phyloP scores from a whole-genome alignment of 2,888 invertebrate species.

The Drosophila birchii region DNA sequence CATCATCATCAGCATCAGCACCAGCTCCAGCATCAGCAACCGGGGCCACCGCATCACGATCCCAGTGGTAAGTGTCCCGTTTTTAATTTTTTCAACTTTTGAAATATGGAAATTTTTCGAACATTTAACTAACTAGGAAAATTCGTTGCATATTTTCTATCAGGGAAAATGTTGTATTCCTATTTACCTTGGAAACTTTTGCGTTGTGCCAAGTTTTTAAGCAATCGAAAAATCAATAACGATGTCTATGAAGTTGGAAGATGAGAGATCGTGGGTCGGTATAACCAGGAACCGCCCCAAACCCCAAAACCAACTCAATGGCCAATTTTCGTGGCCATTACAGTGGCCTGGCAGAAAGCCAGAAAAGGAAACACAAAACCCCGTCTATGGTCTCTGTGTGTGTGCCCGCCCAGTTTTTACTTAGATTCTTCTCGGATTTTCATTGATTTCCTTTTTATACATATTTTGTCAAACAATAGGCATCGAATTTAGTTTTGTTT shows the following conservation, averaged over 20 bases:
- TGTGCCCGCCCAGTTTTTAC: background rate
- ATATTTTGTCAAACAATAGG: conserved; percentile 66
- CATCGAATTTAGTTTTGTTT: conserved; percentile 58
- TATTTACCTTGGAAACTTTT: background rate
- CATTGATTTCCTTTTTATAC: conserved; percentile 68
- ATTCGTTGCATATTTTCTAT: background rate
- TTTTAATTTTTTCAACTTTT: background rate
- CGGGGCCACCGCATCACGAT: conserved; percentile 70
- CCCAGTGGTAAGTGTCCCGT: conserved; percentile 76
- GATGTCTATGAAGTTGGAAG: background rate
- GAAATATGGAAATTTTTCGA: too few species aligned
- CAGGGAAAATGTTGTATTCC: too few species aligned
- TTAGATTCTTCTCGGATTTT: conserved; percentile 2
- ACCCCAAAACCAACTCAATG: conserved; percentile 3
- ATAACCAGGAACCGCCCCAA: too few species aligned
- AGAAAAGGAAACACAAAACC: background rate
- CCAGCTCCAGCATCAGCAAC: conserved; percentile 50
- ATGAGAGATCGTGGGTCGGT: background rate
- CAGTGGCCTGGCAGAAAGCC: conserved; percentile 12
- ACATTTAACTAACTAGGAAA: background rate
- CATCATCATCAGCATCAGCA: conserved; percentile 82
- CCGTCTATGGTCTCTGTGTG: too few species aligned
- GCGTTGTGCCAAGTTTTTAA: background rate
- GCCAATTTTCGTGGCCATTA: conserved; percentile 17
- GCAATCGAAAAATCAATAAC: conserved; percentile 20